Conservation (phyloP, 2,113 vertebrate species). For the Alligator mississippiensis region DNA sequence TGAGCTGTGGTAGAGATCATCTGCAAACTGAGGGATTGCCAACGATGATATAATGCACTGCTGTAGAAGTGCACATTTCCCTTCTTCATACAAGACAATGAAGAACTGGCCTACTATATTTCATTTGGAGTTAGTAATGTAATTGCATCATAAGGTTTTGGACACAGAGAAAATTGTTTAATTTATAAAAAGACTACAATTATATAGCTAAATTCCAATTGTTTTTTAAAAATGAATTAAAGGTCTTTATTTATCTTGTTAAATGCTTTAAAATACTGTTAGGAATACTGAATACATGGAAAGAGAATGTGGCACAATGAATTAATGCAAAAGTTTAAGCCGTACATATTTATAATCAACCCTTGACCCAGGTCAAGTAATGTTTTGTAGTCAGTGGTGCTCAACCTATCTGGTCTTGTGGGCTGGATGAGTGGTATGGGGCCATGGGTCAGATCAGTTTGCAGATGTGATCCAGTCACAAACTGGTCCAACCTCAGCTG, state of each 20-base stretch:
- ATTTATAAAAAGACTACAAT: background rate
- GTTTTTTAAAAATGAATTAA: conserved; percentile 1
- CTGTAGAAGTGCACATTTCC: background rate
- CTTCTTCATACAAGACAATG: background rate
- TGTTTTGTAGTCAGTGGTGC: too few relatives aligned
- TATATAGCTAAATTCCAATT: background rate
- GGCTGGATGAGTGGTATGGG: too few relatives aligned
- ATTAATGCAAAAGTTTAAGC: background rate
- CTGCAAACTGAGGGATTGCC: too few relatives aligned
- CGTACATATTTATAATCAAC: background rate
- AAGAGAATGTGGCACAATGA: background rate
- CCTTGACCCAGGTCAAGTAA: background rate
- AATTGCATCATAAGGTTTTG: background rate
- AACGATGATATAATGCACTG: background rate
- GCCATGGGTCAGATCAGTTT: too few relatives aligned
- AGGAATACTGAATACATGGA: background rate
- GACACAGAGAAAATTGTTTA: background rate
- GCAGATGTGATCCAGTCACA: too few relatives aligned
- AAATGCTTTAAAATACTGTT: background rate
- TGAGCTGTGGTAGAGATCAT: too few relatives aligned
- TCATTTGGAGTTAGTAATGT: background rate
- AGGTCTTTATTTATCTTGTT: background rate
- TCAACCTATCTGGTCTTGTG: background rate
- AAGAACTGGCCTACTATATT: background rate
- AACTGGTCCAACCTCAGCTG: too few relatives aligned